phyloP scores from a whole-genome alignment of 2,797 vertebrate species.

The Sebastes taczanowskii region DNA sequence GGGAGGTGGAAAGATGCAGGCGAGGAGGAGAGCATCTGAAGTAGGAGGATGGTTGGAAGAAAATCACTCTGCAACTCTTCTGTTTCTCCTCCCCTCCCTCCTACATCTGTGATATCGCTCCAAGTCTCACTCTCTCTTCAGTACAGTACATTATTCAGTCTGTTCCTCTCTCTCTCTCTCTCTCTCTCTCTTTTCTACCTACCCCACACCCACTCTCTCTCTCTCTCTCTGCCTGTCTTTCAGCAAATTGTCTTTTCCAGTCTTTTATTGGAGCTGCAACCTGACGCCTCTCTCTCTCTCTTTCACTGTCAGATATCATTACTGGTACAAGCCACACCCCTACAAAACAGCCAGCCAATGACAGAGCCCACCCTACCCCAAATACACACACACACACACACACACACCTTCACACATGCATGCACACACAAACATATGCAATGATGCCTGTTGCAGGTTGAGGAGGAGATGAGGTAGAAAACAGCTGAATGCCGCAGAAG shows the following conservation, averaged over 20 bases:
- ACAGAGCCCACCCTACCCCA: slow-evolving; percentile 2
- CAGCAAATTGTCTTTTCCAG: slow-evolving; percentile 72
- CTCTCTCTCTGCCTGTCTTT: slow-evolving; percentile 42
- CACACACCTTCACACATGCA: slow-evolving; percentile 10
- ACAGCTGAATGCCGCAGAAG: background rate
- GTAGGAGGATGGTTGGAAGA: slow-evolving; percentile 71
- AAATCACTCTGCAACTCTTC: slow-evolving; percentile 70
- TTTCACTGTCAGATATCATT: slow-evolving; percentile 70
- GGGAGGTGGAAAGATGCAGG: slow-evolving; percentile 70
- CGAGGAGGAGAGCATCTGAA: slow-evolving; percentile 68
- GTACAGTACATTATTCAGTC: slow-evolving; percentile 52
- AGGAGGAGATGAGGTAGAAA: slow-evolving; percentile 14
- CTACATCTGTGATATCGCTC: slow-evolving; percentile 65
- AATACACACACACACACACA: slow-evolving; percentile 12
- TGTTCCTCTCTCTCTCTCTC: background rate
- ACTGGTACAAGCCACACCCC: slow-evolving; percentile 64
- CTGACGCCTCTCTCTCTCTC: slow-evolving; percentile 57
- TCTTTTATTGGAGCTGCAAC: slow-evolving; percentile 77
- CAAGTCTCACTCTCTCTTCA: slow-evolving; percentile 60
- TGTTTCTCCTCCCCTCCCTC: slow-evolving; percentile 60
- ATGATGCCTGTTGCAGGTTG: slow-evolving; percentile 49
- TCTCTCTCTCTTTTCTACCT: slow-evolving; percentile 10
- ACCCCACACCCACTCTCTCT: slow-evolving; percentile 26
- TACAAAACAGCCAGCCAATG: slow-evolving; percentile 60
- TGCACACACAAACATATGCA: slow-evolving; percentile 12